A percentile compares a stretch with the other conserved stretches of the same genome.
Evolutionary conservation across 2,888 invertebrate genomes (phyloP).

Genomic region (Drosophila trichaetosa): DNA sequence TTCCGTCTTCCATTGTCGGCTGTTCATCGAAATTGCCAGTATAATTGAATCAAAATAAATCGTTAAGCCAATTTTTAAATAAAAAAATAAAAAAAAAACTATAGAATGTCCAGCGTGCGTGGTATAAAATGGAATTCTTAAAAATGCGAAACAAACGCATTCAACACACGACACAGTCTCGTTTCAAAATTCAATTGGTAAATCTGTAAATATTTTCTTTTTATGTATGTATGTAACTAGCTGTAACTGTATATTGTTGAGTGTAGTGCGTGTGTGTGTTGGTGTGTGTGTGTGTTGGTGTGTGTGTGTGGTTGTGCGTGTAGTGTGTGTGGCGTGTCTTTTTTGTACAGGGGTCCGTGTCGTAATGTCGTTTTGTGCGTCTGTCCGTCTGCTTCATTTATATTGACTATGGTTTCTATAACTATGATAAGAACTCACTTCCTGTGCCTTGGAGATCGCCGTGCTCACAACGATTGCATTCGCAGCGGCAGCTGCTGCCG

Average conservation of each 20-base stretch:
- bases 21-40: conserved; percentile 74
- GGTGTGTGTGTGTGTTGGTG: conserved; percentile 4
- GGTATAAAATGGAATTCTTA: conserved; percentile 72
- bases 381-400: conserved; percentile 69
- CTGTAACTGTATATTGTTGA: conserved; percentile 7
- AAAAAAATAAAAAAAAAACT: conserved; percentile 30
- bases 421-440: conserved; percentile 85
- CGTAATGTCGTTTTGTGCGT: conserved; percentile 13
- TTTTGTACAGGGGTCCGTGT: conserved; percentile 70
- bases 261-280: conserved; percentile 11
- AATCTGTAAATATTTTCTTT: conserved; percentile 30
- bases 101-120: conserved; percentile 45
- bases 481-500: conserved; percentile 54
- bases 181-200: conserved; percentile 17
- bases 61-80: conserved; percentile 29
- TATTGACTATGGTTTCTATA: conserved; percentile 84
- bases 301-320: background rate
- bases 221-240: conserved; percentile 16
- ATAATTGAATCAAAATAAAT: conserved; percentile 57
- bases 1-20: conserved; percentile 58
- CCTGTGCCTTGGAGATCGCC: conserved; percentile 85
- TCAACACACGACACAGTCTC: conserved; percentile 59
- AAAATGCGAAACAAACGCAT: conserved; percentile 68
- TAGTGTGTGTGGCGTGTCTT: conserved; percentile 37
- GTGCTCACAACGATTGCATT: conserved; percentile 85